These are phyloP conservation scores for Peromyscus attwateri DNA, from an alignment of 2,797 vertebrate species.

Conservation along the genomic window DNA sequence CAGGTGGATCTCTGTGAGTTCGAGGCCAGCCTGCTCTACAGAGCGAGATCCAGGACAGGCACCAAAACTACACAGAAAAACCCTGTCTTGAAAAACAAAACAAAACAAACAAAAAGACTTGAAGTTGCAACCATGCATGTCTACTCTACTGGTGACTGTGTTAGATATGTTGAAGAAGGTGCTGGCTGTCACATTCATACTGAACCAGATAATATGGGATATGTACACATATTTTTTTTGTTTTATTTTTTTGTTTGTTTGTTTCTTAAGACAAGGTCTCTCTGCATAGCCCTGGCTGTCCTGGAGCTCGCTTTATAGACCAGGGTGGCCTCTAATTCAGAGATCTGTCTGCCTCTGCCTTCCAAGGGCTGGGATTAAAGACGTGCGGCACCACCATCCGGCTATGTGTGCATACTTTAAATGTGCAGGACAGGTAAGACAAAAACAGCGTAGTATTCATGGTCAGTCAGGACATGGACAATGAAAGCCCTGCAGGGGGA, in stretches of 20 bases:
- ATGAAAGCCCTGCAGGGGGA: not conserved
- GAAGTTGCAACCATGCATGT: not conserved
- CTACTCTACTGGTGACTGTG: not conserved
- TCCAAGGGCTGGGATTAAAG: not conserved
- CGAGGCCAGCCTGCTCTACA: no score
- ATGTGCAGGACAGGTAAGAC: not conserved
- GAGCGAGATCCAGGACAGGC: no score
- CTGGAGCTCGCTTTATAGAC: not conserved
- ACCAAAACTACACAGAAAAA: no score
- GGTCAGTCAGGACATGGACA: not conserved
- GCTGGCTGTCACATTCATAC: not conserved
- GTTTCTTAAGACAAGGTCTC: not conserved
- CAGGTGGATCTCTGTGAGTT: no score
- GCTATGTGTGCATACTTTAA: not conserved
- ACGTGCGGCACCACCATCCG: not conserved
- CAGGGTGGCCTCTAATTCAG: not conserved
- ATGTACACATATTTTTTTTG: not conserved
- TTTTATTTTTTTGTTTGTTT: no score
- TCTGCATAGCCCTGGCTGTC: not conserved
- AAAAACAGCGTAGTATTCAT: not conserved
- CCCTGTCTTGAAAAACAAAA: no score
- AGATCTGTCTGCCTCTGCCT: not conserved
- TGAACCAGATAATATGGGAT: not conserved
- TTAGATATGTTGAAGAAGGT: not conserved
- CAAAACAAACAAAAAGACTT: not conserved